A percentile compares a stretch with the other conserved stretches of the same genome.
These are phyloP conservation scores for Meloidogyne exigua DNA, from an alignment of 1,140 invertebrate species.

Conservation along the genomic window DNA sequence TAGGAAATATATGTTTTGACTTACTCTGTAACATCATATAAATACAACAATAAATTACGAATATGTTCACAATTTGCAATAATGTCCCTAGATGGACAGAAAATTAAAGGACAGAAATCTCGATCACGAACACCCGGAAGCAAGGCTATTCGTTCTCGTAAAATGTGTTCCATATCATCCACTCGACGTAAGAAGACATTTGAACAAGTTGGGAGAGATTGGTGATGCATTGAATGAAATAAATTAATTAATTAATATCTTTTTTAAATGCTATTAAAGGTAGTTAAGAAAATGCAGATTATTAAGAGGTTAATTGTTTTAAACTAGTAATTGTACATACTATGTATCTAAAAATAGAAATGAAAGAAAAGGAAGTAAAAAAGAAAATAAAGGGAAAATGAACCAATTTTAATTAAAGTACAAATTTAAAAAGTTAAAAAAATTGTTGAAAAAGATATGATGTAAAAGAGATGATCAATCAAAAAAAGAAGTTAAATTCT, in stretches of 20 bases:
- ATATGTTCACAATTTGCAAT: constrained; percentile 29
- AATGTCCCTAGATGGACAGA: constrained; percentile 31
- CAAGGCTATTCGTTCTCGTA: constrained; percentile 36
- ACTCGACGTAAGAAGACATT: constrained; percentile 22
- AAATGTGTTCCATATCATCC: constrained; percentile 38
- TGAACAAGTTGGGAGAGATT: constrained; percentile 17
- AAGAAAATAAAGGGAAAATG: background rate
- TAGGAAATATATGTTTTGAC: too few relatives aligned
- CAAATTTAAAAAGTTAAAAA: too few relatives aligned
- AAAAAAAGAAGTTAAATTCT: background rate
- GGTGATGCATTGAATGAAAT: background rate
- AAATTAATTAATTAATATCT: background rate
- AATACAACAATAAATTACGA: constrained; percentile 33
- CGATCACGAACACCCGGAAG: constrained; percentile 33
- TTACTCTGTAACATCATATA: constrained; percentile 34
- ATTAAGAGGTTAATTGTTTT: too few relatives aligned
- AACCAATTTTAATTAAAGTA: background rate
- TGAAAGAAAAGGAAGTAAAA: background rate
- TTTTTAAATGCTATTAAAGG: background rate
- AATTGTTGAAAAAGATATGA: background rate
- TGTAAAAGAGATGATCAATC: background rate
- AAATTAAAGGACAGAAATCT: constrained; percentile 30
- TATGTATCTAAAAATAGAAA: background rate
- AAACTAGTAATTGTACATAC: too few relatives aligned
- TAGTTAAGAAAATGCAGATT: too few relatives aligned